Base-by-base conservation (phyloP, 2,888 invertebrate species). In the Colostygia pectinataria region DNA sequence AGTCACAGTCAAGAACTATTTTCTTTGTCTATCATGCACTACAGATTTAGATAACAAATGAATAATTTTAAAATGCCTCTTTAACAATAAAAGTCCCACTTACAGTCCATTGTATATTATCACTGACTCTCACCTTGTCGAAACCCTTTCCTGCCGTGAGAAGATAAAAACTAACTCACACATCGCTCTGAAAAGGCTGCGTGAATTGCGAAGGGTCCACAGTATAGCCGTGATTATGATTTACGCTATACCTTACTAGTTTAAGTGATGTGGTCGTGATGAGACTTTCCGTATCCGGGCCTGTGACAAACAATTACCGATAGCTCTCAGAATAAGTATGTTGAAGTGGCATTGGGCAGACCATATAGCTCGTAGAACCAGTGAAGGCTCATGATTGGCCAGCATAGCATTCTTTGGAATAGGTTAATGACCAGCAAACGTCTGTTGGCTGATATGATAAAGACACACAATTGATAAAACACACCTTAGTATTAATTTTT, bases 141-240 rank as follows among this genome's bases (percentile, higher is more conserved):
- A 14, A 31, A 23, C 40, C 29, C 50, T 28, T 37, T 41, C 23
- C 25, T 37, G 45, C 20, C 36, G 50, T 25, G 25, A 10, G 34
- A 9, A 50, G 40, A 50, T 50, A 50, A 44, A 29, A 40, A 41
- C 20, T 31, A 40, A 24, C 41, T 42, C 46, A 40, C 36, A 37
- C 57, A 43, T 49, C 50, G 37, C 51, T 39, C 34, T 28, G 38
- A 45, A 46, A 55, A 45, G 52, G 47, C 44, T 42, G 15, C 46
- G 15, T 32, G 49, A 45, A 50, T 52, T 50, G 41, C 49, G 38
- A 39, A 53, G 45, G 59, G 55, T 50, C 41, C 25, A 41, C 38
- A 43, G 53, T 56, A 59, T 50, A 50, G 52, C 33, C 52, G 56
- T 59, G 60, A 65, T 63, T 61, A 61, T 63, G 58, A 63, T 63